Base-by-base conservation (phyloP, 2,113 vertebrate genomes). In the Limnothrissa miodon region DNA sequence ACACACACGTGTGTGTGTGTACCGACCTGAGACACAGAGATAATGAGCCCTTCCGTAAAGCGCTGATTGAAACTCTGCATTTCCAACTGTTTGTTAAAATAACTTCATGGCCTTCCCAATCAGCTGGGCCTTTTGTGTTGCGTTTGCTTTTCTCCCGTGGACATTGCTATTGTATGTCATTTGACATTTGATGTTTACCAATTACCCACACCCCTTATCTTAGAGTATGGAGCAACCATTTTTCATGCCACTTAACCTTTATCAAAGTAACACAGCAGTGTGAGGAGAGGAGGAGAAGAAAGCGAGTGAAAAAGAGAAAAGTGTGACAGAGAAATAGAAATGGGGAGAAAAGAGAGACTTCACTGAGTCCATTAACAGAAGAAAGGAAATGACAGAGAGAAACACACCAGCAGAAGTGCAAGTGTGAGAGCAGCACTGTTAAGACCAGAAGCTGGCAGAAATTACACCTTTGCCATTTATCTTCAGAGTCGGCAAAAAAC, bases 51-150 rank as follows among this genome's bases (percentile, higher is more conserved):
- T 84, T 45, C 78, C 39, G 53, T 29, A 56, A 78, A 78, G 23
- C 23, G 46, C 33, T 45, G 33, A 51, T 39, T n/a, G 45, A 11
- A 33, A 23, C 33, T 82, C 23, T 8, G 45, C 39, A 39, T 45
- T 79, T 70, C 33, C 42, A 36, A 33, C 66, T 81, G 78, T 84
- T 80, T 86, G 74, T 78, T 84, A 70, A 84, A 83, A 84, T 79
- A 86, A 86, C 56, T 66, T 2, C 80, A 84, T 70, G 78, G 78
- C 66, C 80, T 79, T 45, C 42, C 44, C 17, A 0, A 21, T 5
- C 8, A 13, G 33, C 81, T 17, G 8, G 78, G 59, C 80, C 42
- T 78, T 9, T 59, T 48, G 53, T 46, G 17, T 44, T n/a, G 42
- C 6, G n/a, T n/a, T 44, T 56, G 45, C 17, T 8, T 33, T 29